Base-by-base conservation (phyloP, 2,113 vertebrate species). In the Triplophysa rosa region DNA sequence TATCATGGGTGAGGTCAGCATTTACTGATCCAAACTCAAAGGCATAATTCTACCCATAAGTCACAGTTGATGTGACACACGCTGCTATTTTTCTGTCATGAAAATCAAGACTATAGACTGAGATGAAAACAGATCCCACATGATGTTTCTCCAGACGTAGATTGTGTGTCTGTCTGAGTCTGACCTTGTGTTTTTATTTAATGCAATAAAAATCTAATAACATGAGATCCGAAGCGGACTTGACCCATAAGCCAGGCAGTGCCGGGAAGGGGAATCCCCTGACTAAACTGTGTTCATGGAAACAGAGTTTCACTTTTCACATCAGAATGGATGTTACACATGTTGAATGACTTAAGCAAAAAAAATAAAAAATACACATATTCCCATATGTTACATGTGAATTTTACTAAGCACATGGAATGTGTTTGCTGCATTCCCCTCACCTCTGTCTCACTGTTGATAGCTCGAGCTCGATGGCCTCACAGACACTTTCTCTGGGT, bases 221-320 rank as follows among this genome's bases (percentile, higher is more conserved):
- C 24, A 67, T 26, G 16, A 13, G 19, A 12, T 67, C 63, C 68
- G 23, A 33, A 42, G 66, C 33, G 45, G 77, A 67, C 61, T 75
- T 66, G 64, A 80, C 69, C 75, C 5, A 37, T 66, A 66, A 75
- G 77, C 62, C 23, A 70, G 49, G 59, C 5, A 2, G 42, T 47
- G 40, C 62, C 2, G 16, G 21, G 56, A 78, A 62, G 69, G 81
- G 84, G 78, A 84, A 75, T 80, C 83, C 69, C 75, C 66, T 8
- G 4, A 26, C 70, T 67, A 49, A 65, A 74, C 70, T 16, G 52
- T 71, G 49, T 78, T 73, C 56, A 79, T 49, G 49, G 80, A 71
- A 62, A 75, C 26, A 19, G 54, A 52, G 62, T 84, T 64, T 84
- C 73, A 62, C 54, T 80, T 80, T 80, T 77, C 70, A 82, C 17